Evolutionary conservation across 2,797 vertebrate genomes (phyloP).

Genomic region (Silurus aristotelis): DNA sequence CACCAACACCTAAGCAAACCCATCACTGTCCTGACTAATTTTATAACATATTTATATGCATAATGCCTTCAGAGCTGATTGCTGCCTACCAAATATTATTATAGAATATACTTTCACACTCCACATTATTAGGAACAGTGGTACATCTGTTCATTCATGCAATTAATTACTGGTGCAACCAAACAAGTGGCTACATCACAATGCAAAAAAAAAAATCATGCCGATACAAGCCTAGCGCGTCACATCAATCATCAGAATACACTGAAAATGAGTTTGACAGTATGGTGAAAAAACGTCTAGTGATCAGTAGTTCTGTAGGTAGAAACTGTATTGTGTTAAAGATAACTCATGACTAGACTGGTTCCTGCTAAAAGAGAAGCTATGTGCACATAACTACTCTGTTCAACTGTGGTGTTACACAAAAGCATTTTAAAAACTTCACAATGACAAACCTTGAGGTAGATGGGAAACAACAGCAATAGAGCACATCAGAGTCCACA

Average conservation of each 20-base stretch:
- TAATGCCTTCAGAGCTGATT: neutral
- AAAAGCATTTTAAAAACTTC: neutral
- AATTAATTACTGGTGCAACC: neutral
- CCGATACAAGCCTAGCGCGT: neutral
- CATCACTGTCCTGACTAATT: too few relatives aligned
- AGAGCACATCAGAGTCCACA: neutral
- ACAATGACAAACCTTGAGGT: neutral
- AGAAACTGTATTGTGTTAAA: neutral
- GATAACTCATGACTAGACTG: neutral
- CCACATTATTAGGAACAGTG: neutral
- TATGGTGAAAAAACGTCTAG: neutral
- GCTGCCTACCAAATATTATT: neutral
- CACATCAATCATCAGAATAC: neutral
- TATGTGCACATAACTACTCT: neutral
- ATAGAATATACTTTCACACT: neutral
- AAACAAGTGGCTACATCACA: neutral
- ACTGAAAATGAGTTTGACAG: neutral
- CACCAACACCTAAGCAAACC: too few relatives aligned
- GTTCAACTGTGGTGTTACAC: neutral
- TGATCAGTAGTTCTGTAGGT: neutral
- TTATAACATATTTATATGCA: too few relatives aligned
- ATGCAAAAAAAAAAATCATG: neutral
- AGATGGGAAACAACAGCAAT: neutral
- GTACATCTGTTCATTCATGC: neutral
- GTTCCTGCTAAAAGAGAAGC: neutral